Percentiles rank a stretch among this genome's conserved stretches.
Evolutionary conservation across 1,140 invertebrate species (phyloP).

Genomic region (Globodera rostochiensis): DNA sequence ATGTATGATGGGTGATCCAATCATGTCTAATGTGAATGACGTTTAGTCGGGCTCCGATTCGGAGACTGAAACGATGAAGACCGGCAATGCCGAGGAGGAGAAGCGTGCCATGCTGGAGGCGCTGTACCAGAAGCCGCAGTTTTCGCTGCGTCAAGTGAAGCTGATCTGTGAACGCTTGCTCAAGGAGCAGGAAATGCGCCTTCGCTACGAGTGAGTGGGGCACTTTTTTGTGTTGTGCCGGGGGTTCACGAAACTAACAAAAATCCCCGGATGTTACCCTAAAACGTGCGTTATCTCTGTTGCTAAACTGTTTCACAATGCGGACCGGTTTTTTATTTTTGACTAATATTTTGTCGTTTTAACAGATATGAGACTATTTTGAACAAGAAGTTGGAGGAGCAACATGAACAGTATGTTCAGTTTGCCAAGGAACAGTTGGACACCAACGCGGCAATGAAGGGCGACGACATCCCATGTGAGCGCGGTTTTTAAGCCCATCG

Average conservation of each 20-base stretch:
- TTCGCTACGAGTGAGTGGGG: slow-evolving; percentile 53
- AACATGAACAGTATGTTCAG: slow-evolving; percentile 65
- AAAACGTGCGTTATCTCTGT: too few species aligned
- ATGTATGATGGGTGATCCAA: too few species aligned
- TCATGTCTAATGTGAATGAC: too few species aligned
- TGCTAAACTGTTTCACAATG: too few species aligned
- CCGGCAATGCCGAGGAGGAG: slow-evolving; percentile 10
- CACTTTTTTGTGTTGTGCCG: too few species aligned
- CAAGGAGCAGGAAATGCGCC: slow-evolving; percentile 62
- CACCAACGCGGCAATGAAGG: slow-evolving; percentile 8
- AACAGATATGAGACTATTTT: slow-evolving; percentile 55
- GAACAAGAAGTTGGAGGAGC: slow-evolving; percentile 59
- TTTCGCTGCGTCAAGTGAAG: slow-evolving; percentile 61
- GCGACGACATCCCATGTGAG: slow-evolving; percentile 28
- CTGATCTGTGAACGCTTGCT: slow-evolving; percentile 61
- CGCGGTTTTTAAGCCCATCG: not conserved
- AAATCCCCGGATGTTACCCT: too few species aligned
- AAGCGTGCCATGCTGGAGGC: slow-evolving; percentile 23
- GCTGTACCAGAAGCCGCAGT: slow-evolving; percentile 58
- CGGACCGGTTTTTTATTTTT: not conserved
- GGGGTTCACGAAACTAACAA: too few species aligned
- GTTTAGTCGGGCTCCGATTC: slow-evolving; percentile 61
- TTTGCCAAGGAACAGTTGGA: slow-evolving; percentile 62
- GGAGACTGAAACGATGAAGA: slow-evolving; percentile 41
- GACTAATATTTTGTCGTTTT: not conserved